Conservation (phyloP, 2,888 invertebrate genomes). For the Plebejus anna region DNA sequence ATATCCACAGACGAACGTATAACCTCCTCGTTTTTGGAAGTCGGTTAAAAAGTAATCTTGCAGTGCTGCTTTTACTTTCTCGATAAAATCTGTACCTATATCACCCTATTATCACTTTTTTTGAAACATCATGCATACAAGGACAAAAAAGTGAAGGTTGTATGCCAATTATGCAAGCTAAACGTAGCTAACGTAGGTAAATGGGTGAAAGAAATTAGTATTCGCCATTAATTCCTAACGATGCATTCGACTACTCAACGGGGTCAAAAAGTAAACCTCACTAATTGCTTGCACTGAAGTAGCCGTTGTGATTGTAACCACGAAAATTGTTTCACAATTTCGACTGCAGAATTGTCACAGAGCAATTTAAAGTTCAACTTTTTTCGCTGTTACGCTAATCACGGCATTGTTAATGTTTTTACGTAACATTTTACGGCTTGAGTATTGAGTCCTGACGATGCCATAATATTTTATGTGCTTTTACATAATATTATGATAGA, state of each 20-base stretch:
- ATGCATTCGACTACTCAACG: constrained; percentile 16
- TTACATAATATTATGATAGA: no score
- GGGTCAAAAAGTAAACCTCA: constrained; percentile 27
- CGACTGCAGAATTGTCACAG: constrained; percentile 24
- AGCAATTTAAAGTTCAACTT: constrained; percentile 14
- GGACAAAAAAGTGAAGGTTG: not conserved
- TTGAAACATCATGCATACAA: not conserved
- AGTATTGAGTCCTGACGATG: not conserved
- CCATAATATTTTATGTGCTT: no score
- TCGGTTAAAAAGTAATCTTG: no score
- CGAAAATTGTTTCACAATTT: constrained; percentile 30
- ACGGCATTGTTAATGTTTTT: not conserved
- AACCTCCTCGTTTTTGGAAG: no score
- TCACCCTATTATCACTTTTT: not conserved
- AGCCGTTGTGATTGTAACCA: constrained; percentile 25
- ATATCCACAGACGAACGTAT: no score
- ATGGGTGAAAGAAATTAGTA: constrained; percentile 5
- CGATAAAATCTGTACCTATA: no score
- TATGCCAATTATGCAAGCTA: not conserved
- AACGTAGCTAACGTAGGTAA: not conserved
- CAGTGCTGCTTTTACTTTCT: no score
- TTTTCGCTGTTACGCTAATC: constrained; percentile 7
- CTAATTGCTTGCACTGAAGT: constrained; percentile 30
- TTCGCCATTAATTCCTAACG: constrained; percentile 12
- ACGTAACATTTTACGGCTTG: not conserved